Base-by-base conservation (phyloP, 2,797 vertebrate species). In the Artibeus jamaicensis region DNA sequence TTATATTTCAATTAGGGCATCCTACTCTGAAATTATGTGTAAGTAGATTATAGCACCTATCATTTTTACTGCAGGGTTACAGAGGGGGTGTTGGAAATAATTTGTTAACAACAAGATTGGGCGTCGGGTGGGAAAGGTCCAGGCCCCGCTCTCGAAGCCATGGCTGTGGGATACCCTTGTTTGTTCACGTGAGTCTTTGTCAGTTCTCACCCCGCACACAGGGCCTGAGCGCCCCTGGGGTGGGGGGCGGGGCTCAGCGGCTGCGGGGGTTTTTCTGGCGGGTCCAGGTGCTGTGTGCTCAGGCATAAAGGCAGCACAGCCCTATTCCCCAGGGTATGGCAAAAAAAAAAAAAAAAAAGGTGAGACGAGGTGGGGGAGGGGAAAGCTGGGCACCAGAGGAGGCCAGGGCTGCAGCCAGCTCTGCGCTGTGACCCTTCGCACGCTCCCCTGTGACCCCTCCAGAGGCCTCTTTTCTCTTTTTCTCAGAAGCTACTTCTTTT, bases 21-120 rank as follows among this genome's bases (percentile, higher is more conserved):
- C 59, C 19, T 70, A 21, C 68, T 92, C 67, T 50, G 70, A 79
- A 91, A 94, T 89, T 37, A 70, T 2, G 8, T 2, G 26, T 29
- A 88, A 83, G 78, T 18, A 62, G 42, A 82, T 84, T 39, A 48
- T 84, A 83, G 29, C 19, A 50, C 29, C 81, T 79, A 5, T 79
- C 21, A 76, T 83, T 94, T 91, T 86, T 50, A 81, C 67, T 79
- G 93, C 77, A 68, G 71, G n/a, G 29, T 14, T 46, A 59, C 70
- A 86, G 55, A 91, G 55, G 55, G 59, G 53, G 29, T 4, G 24
- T 84, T 32, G 22, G 16, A 24, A 85, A 89, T 53, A n/a, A 68
- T 70, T 68, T 68, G 42, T 39, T 87, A 59, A 16, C 59, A 26
- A 34, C 84, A 74, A 78, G 86, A 44, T 2, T 4, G 26, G 68